Percentiles rank a stretch among this genome's conserved stretches.
Conservation (phyloP, 2,888 invertebrate species). For the Melinaea marsaeus region DNA sequence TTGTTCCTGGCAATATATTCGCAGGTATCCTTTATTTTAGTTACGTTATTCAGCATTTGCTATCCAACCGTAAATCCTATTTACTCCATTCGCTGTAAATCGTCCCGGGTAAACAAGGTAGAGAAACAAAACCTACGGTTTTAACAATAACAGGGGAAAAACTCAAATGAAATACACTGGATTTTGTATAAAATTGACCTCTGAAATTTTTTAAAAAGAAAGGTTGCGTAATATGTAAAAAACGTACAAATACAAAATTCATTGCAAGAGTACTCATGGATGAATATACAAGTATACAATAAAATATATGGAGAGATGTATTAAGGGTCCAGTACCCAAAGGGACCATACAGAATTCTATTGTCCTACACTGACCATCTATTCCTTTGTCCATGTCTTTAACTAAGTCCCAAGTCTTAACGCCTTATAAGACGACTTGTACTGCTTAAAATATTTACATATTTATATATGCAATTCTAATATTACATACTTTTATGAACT, state of each 20-base stretch:
- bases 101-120: slow-evolving; percentile 32
- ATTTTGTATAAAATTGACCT: not conserved
- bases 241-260: not conserved
- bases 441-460: too few relatives aligned
- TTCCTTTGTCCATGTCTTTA: not conserved
- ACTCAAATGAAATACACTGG: slow-evolving; percentile 17
- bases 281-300: not conserved
- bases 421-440: too few relatives aligned
- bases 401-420: not conserved
- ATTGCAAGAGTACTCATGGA: too few relatives aligned
- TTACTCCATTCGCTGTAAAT: slow-evolving; percentile 31
- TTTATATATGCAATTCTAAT: too few relatives aligned
- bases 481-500: too few relatives aligned
- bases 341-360: not conserved
- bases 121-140: slow-evolving; percentile 15
- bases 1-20: slow-evolving; percentile 1
- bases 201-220: not conserved
- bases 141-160: slow-evolving; percentile 32
- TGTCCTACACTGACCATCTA: slow-evolving; percentile 1
- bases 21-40: slow-evolving; percentile 13
- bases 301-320: not conserved
- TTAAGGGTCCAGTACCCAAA: slow-evolving; percentile 1
- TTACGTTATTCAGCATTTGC: slow-evolving; percentile 22
- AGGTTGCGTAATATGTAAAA: not conserved
- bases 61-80: slow-evolving; percentile 39